Evolutionary conservation across 1,140 invertebrate species (phyloP).

Genomic region (Leucophenga varia): DNA sequence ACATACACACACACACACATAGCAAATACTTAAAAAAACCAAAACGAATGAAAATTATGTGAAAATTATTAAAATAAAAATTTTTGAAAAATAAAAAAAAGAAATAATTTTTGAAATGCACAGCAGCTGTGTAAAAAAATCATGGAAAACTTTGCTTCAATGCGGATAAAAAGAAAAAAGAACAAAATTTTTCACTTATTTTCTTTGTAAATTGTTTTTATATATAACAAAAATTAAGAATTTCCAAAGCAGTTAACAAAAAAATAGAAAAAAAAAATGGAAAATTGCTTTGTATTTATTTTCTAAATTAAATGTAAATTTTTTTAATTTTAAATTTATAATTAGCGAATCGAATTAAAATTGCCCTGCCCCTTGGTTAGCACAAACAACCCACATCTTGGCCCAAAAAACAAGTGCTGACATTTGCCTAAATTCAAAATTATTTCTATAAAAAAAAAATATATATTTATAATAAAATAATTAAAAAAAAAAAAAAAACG

Average conservation of each 20-base stretch:
- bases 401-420: no score
- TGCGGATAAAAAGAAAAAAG: slow-evolving; percentile 15
- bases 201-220: slow-evolving; percentile 14
- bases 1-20: slow-evolving; percentile 8
- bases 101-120: neutral
- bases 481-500: neutral
- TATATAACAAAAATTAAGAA: no score
- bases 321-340: no score
- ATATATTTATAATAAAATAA: no score
- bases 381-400: no score
- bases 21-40: slow-evolving; percentile 17
- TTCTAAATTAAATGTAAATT: slow-evolving; percentile 23
- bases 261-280: no score
- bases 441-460: no score
- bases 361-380: slow-evolving; percentile 22
- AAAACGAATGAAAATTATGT: neutral
- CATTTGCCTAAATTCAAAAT: no score
- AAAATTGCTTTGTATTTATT: slow-evolving; percentile 4
- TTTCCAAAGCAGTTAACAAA: no score
- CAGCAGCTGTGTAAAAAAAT: neutral
- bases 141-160: no score
- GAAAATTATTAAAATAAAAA: neutral
- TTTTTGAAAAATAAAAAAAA: neutral
- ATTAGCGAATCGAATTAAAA: no score
- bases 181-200: slow-evolving; percentile 11